Base-by-base conservation (phyloP, 2,797 vertebrate genomes). In the Labeo calbasu region DNA sequence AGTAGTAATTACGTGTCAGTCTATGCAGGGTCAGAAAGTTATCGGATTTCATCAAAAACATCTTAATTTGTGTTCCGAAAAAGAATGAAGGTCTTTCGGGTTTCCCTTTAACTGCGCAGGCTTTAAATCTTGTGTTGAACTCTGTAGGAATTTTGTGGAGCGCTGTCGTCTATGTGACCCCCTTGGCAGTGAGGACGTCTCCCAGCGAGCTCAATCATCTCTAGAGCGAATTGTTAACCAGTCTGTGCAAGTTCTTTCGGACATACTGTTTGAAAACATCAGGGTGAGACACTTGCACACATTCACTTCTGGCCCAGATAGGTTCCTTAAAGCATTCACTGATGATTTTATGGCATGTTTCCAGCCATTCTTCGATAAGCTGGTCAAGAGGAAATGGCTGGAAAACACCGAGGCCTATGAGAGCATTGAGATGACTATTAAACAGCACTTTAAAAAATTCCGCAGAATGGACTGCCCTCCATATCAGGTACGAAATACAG, bases 351-450 rank as follows among this genome's bases (percentile, higher is more conserved):
- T 85, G 15, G 28, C 68, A n/a, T 87, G 4, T 43, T 63, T 72
- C 32, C 92, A 98, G 97, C 96, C 97, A 9, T 94, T 96, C 91
- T 97, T 97, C 86, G 94, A 94, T 87, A 98, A 97, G 85, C 92
- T 99, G 86, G 95, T 99, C 84, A 96, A 96, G 88, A 93, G 96
- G 87, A 97, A 96, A 85, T 98, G 97, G 97, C 78, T 98, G 85
- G 96, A 91, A 85, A 97, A 95, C 92, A 93, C 95, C 0, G 96
- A 97, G 11, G 94, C 96, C 46, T 97, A 97, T 82, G 96, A 98
- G 36, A 89, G 95, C 86, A 98, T 98, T 75, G 95, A 97, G 89
- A 90, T 92, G 14, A 91, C 93, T 73, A 93, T 98, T 81, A 95
- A 95, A 63, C 93, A 95, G 11, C 96, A 97, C 77, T 95, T 96